Conservation (phyloP, 1,140 invertebrate genomes). For the Coenobita brevimanus region DNA sequence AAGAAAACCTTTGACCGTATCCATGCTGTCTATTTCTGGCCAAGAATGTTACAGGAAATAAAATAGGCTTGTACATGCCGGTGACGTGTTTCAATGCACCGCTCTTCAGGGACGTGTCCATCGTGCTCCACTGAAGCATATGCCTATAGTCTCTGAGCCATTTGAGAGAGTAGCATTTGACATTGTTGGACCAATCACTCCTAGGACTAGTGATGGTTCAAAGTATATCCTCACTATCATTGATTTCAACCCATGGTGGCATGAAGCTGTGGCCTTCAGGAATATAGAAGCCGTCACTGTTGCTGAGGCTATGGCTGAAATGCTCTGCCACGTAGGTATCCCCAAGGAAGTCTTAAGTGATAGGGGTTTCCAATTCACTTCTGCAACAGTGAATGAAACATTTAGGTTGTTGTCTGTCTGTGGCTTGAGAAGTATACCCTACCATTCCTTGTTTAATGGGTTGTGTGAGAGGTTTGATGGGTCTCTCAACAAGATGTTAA, state of each 20-base stretch:
- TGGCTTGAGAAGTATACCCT: background rate
- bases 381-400: background rate
- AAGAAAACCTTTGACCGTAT: no score
- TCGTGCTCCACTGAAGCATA: background rate
- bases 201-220: background rate
- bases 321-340: background rate
- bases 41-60: no score
- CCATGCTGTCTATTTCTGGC: no score
- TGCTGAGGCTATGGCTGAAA: background rate
- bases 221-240: background rate
- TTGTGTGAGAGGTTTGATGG: background rate
- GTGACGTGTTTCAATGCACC: background rate
- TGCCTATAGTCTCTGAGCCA: background rate
- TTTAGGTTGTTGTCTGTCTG: background rate
- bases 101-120: background rate
- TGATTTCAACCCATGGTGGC: background rate
- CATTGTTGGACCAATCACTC: background rate
- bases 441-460: background rate
- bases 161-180: background rate
- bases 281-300: background rate
- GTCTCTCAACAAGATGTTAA: background rate
- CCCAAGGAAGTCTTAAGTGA: background rate
- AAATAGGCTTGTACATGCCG: no score
- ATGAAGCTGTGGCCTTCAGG: background rate
- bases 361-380: slow-evolving; percentile 9